Conservation (phyloP, 1,140 invertebrate genomes). For the Caerostris darwini region DNA sequence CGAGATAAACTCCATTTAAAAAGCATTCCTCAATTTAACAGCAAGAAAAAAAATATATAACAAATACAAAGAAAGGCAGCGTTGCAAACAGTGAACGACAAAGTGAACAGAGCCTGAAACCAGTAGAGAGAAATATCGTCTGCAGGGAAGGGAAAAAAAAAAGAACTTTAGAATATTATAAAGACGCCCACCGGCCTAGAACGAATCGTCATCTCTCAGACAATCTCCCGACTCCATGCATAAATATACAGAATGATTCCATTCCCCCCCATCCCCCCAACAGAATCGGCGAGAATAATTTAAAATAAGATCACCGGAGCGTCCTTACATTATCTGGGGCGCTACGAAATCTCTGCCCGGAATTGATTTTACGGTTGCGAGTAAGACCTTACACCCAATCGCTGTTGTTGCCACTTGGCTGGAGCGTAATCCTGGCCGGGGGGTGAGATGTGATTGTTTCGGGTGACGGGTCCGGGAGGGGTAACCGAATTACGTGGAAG, state of each 20-base stretch:
- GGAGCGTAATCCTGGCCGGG: constrained; percentile 47
- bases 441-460: constrained; percentile 39
- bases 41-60: background rate
- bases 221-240: background rate
- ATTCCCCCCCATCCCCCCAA: background rate
- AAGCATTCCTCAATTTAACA: constrained; percentile 38
- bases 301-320: constrained; percentile 67
- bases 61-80: background rate
- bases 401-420: constrained; percentile 48
- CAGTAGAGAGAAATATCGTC: background rate
- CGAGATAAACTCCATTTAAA: constrained; percentile 35
- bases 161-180: background rate
- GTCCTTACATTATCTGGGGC: constrained; percentile 40
- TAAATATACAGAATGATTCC: background rate
- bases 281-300: constrained; percentile 61
- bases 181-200: background rate
- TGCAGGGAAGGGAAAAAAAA: background rate
- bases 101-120: no score
- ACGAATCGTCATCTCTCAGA: background rate
- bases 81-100: background rate
- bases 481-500: constrained; percentile 43
- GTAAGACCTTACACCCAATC: background rate
- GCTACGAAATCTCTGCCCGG: background rate
- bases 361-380: constrained; percentile 35
- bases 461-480: background rate